Conservation (phyloP, 1,140 invertebrate genomes). For the Orchesella cincta region DNA sequence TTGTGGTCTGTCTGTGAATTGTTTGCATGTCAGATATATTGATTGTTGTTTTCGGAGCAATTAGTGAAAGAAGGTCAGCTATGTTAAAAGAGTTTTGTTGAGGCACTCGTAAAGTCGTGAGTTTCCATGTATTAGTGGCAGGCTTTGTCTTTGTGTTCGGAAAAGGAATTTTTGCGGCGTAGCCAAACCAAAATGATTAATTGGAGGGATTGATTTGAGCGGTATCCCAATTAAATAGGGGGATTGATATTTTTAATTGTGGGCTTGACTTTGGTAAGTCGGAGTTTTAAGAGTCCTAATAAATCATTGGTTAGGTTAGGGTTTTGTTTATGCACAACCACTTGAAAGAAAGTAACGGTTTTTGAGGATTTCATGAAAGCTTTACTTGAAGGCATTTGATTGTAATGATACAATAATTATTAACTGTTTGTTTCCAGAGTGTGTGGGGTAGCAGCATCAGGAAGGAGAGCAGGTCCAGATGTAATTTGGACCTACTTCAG, state of each 20-base stretch:
- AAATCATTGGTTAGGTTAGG: background rate
- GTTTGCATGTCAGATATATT: too few relatives aligned
- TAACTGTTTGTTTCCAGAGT: background rate
- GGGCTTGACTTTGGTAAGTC: background rate
- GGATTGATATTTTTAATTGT: background rate
- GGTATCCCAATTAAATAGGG: background rate
- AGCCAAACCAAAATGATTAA: background rate
- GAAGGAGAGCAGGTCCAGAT: background rate
- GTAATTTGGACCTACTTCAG: background rate
- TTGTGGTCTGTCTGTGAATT: too few relatives aligned
- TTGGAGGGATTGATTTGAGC: background rate
- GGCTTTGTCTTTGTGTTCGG: too few relatives aligned
- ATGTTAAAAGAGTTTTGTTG: too few relatives aligned
- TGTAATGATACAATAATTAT: background rate
- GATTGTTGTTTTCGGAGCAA: too few relatives aligned
- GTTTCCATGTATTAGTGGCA: too few relatives aligned
- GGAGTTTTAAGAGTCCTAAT: background rate
- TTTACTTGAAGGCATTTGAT: background rate
- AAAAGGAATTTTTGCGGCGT: background rate
- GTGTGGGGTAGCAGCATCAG: background rate
- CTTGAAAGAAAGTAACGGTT: background rate
- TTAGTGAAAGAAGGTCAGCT: too few relatives aligned
- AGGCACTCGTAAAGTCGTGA: too few relatives aligned
- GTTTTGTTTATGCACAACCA: background rate
- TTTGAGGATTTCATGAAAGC: background rate